Evolutionary conservation across 2,113 vertebrate genomes (phyloP).

Genomic region (Gorsachius goisagi): DNA sequence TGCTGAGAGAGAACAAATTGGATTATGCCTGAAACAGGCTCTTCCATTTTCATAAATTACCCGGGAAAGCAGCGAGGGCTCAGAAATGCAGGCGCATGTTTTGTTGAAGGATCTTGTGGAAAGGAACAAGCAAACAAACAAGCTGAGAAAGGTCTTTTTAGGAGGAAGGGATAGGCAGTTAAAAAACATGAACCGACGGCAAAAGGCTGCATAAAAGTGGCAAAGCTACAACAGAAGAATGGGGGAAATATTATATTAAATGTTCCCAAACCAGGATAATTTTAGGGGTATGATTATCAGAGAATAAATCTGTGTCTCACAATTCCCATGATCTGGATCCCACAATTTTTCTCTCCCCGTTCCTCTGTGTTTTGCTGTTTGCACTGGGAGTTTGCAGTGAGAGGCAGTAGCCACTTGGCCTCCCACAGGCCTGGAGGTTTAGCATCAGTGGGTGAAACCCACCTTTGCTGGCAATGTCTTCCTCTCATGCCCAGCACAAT

Average conservation of each 20-base stretch:
- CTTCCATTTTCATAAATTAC: constrained; percentile 59
- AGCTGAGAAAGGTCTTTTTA: neutral
- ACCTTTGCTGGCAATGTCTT: neutral
- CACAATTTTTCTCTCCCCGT: neutral
- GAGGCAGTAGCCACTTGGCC: accelerated
- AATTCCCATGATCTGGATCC: neutral
- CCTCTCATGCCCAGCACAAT: neutral
- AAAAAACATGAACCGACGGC: neutral
- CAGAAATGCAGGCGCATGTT: neutral
- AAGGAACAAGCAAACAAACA: neutral
- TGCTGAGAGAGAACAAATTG: constrained; percentile 48
- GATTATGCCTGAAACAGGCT: constrained; percentile 15
- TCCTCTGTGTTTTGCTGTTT: neutral
- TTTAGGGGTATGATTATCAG: neutral
- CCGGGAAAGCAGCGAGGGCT: neutral
- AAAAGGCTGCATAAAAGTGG: neutral
- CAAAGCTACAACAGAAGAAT: neutral
- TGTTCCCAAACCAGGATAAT: neutral
- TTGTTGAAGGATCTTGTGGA: neutral
- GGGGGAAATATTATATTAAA: neutral
- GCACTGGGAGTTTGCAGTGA: neutral
- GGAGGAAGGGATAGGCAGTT: neutral
- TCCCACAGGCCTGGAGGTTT: accelerated
- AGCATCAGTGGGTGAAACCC: neutral
- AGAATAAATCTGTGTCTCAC: neutral